These are phyloP conservation scores for Phrynocephalus vlangalii DNA, from an alignment of 2,797 vertebrate species.

Conservation along the genomic window DNA sequence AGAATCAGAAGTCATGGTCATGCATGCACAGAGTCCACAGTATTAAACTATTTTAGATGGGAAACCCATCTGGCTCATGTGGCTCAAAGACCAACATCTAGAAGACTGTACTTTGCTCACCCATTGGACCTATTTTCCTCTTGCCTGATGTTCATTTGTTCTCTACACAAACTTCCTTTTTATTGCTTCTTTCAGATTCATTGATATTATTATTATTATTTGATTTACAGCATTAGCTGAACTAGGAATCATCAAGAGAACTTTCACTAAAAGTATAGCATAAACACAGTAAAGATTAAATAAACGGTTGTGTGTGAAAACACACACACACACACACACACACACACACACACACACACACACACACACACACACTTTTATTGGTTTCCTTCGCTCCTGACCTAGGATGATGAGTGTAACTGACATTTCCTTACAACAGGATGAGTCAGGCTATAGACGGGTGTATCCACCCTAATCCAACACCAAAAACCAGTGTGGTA, in stretches of 20 bases:
- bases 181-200: background rate
- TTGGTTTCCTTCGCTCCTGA: too few relatives aligned
- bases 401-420: too few relatives aligned
- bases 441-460: background rate
- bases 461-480: background rate
- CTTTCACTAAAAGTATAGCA: too few relatives aligned
- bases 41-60: background rate
- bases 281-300: too few relatives aligned
- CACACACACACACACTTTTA: too few relatives aligned
- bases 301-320: too few relatives aligned
- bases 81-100: too few relatives aligned
- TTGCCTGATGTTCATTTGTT: constrained; percentile 6
- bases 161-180: background rate
- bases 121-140: too few relatives aligned
- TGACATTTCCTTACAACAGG: too few relatives aligned
- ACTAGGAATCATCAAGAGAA: too few relatives aligned
- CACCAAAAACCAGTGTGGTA: background rate
- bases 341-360: too few relatives aligned
- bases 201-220: background rate
- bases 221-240: background rate
- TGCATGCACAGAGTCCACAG: background rate
- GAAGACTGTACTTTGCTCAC: background rate
- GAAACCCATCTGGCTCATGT: background rate
- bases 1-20: background rate
- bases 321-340: too few relatives aligned